Evolutionary conservation across 2,797 vertebrate genomes (phyloP), one percentile per base, ranked within the genome.

Genomic region (Coluber constrictor): DNA sequence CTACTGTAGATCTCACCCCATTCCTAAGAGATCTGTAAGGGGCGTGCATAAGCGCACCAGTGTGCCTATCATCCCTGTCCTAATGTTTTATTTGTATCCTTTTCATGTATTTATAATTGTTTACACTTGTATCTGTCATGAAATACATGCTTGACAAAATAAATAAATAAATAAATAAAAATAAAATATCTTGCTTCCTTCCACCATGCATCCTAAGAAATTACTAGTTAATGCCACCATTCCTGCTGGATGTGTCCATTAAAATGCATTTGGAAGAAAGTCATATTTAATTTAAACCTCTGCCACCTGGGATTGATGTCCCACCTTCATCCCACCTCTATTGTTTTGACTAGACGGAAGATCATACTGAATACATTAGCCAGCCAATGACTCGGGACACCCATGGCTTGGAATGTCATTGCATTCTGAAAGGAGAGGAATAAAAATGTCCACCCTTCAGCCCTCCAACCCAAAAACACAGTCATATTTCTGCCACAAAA

Each of bases 401-500:
- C 98, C 96, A 97, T 97, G 95, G 97, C 96, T 98, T 94, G 96
- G 97, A 97, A 97, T 98, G 97, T 96, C 97, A 94, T 94, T 96
- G 96, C 96, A 4, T 95, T 97, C 94, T 63, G 94, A 95, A 92
- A 94, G 96, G 94, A 94, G 90, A 92, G 93, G 96, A 96, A 97
- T 96, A 95, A 97, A 96, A 95, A 95, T 56, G 90, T 95, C 97
- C 96, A 90, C 97, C 96, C 95, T 96, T 94, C 95, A 92, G 92
- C 93, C 96, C 94, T 43, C 83, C 95, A 95, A 95, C 89, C 96
- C 95, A 95, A 96, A 96, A 79, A 87, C 70, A 5, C 61, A 95
- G 96, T 96, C 96, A 97, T 98, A 98, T 98, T 98, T 98, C 97
- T 98, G 97, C 97, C 97, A 96, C 97, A 97, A 96, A 86, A 97